Base-by-base conservation (phyloP, 2,797 vertebrate species). In the Synaphobranchus kaupii region DNA sequence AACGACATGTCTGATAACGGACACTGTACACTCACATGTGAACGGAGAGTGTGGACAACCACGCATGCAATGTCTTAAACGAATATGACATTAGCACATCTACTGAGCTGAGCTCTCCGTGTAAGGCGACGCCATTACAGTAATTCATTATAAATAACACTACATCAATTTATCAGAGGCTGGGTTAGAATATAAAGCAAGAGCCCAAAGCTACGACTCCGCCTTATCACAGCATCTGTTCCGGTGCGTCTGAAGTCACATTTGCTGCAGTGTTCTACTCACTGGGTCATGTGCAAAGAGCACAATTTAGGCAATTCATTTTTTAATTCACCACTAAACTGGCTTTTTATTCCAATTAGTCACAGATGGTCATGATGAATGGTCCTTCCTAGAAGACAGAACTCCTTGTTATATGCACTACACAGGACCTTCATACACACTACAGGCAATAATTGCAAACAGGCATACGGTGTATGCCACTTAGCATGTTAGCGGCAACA, bases 1-100 rank as follows among this genome's bases (percentile, higher is more conserved):
- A n/a, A n/a, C n/a, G n/a, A n/a, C n/a, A n/a, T 39, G 39, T 39
- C 39, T 82, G 84, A 91, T 89, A 90, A 66, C 31, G 20, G 81
- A 48, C 80, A 87, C 89, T 87, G 28, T 20, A 48, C 25, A 25
- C 50, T 48, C 52, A 6, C 20, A 52, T 22, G 25, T 52, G 48
- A 50, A 25, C 17, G 31, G 44, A 13, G n/a, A 9, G 13, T 17
- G 39, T 10, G 78, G 15, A 20, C 44, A 15, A 47, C 4, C 39
- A 25, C 48, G 4, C 44, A 20, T 81, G n/a, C 28, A 31, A 48
- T 31, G 48, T 1, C 78, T 6, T 15, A 81, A 50, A 81, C n/a
- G 78, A 48, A 25, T 81, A 12, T 81, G 78, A 81, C 17, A n/a
- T 50, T 15, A 81, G 76, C 71, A 34, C 6, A 48, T 50, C 44